Base-by-base conservation (phyloP, 2,113 vertebrate species). In the Pholis gunnellus region DNA sequence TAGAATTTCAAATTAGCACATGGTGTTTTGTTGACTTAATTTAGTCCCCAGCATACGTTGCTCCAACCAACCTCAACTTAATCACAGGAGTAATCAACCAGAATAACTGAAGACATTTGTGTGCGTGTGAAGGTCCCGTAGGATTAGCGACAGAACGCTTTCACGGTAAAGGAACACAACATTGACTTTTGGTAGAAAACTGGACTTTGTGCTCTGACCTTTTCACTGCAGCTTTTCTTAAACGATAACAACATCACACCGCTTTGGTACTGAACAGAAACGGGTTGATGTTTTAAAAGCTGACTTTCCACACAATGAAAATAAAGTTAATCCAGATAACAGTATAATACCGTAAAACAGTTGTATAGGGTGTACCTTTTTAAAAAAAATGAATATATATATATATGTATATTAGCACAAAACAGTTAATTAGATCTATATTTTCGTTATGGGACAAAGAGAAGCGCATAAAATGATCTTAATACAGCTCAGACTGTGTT, bases 131-230 rank as follows among this genome's bases (percentile, higher is more conserved):
- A 18, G 59, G 22, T 75, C 44, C n/a, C 27, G 6, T 18, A 52
- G 42, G 56, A 60, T 50, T 20, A 36, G 60, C 7, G 42, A 60
- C 11, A 50, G 22, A 31, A 63, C 2, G 10, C 20, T 18, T 52
- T 80, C n/a, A 46, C 11, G 6, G 25, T 60, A 2, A 31, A 31
- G 29, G 59, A 76, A 46, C 36, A 27, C 29, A 42, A 7, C 6
- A 27, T 61, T 83, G 46, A 71, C 69, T 61, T 50, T 42, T 66
- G 63, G 27, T 56, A 74, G 48, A 50, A 72, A 36, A 61, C 20
- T 44, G 36, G 20, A 42, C 29, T 71, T 31, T 46, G 14, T 64
- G 34, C n/a, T 1, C 22, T 68, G 34, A 76, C 29, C 52, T 72
- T 79, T 76, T 44, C 64, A 52, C 40, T 34, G 56, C 42, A 54